Evolutionary conservation across 92 coral and sea anemone species (phyloP), one percentile per base, ranked within the genome.

Genomic region (Epizoanthus fatuus): DNA sequence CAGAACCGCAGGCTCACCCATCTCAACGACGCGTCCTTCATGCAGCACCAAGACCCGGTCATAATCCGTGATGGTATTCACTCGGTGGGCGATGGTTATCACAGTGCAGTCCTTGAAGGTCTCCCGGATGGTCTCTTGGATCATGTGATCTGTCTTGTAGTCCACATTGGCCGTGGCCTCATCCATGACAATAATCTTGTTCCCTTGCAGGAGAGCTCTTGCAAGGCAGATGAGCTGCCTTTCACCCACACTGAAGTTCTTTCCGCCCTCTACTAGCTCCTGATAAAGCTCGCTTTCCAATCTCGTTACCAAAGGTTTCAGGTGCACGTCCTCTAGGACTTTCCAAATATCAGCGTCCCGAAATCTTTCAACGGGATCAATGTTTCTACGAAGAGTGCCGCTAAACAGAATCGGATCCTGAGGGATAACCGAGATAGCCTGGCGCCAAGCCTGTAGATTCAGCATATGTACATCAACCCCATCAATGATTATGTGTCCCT

Each of bases 61-160:
- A 38, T 55, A 75, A 39, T 75, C 80, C 80, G 40, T 55, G 39
- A 75, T 75, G 51, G 80, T 75, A 52, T 64, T 75, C 17, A 75
- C 38, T 11, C 80, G 80, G 32, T 75, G 80, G 10, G 80, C 80
- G 38, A 75, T 57, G n/a, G 80, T 75, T 10, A 75, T 14, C 52
- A 75, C 80, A 55, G 80, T 75, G 22, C 67, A 32, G 80, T 75
- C 39, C 38, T 56, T 37, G 66, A 75, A 75, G 7, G 20, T 75
- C 1, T 75, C 80, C 51, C 80, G 63, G 53, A 75, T 75, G 53
- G 80, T 75, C 49, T 75, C 80, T 49, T 75, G 80, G 29, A 75
- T 75, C 80, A 75, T 75, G 59, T 56, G 80, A 75, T 75, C 80
- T 57, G 80, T 75, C 80, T 75, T 75, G 66, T 55, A 75, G 80